Percentiles rank a stretch among this genome's conserved stretches.
These are phyloP conservation scores for Drosophila punjabiensis DNA, from an alignment of 1,140 invertebrate species.

Conservation along the genomic window DNA sequence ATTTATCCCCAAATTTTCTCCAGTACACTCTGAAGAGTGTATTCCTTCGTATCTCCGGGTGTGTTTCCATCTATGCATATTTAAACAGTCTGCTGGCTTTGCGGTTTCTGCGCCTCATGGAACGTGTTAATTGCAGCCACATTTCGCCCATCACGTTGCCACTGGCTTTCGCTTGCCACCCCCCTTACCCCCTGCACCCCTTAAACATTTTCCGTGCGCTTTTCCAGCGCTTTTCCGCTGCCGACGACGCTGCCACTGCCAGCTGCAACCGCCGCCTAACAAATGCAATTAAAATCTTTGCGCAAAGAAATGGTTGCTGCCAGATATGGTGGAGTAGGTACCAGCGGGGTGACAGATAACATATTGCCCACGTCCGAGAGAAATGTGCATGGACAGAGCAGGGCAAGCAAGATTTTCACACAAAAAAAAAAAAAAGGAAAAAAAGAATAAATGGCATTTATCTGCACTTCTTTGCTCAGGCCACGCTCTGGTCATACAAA, in stretches of 20 bases:
- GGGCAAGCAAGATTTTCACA: slow-evolving; percentile 16
- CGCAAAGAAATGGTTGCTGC: slow-evolving; percentile 44
- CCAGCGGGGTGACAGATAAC: slow-evolving; percentile 50
- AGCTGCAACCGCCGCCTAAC: slow-evolving; percentile 48
- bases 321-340: slow-evolving; percentile 15
- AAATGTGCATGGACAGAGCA: slow-evolving; percentile 15
- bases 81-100: slow-evolving; percentile 54
- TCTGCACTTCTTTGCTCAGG: slow-evolving; percentile 27
- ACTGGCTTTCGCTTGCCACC: neutral
- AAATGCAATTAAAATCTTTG: slow-evolving; percentile 79
- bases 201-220: slow-evolving; percentile 1
- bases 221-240: slow-evolving; percentile 2
- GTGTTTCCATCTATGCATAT: slow-evolving; percentile 50
- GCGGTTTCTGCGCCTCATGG: slow-evolving; percentile 46
- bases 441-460: slow-evolving; percentile 40
- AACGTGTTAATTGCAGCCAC: slow-evolving; percentile 69
- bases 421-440: neutral
- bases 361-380: slow-evolving; percentile 49
- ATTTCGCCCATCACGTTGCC: slow-evolving; percentile 11
- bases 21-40: neutral
- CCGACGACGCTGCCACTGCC: slow-evolving; percentile 2
- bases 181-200: too few species aligned
- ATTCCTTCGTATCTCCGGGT: slow-evolving; percentile 7
- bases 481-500: slow-evolving; percentile 55
- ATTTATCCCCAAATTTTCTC: neutral